Conservation (phyloP, 1,140 invertebrate species). For the Pomphorhynchus laevis region DNA sequence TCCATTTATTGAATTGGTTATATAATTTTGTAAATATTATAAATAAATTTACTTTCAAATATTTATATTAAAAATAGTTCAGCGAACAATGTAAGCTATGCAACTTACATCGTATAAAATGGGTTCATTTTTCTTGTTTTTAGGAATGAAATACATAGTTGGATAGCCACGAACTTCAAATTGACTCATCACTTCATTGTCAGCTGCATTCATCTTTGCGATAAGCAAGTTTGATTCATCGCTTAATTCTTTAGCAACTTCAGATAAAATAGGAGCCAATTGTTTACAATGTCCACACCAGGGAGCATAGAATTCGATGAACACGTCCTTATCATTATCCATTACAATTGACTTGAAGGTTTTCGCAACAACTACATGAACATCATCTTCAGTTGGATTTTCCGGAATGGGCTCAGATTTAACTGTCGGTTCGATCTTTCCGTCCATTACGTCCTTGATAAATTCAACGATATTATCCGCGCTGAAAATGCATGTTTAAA, state of each 20-base stretch:
- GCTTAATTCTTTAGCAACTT: slow-evolving; percentile 17
- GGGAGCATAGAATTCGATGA: slow-evolving; percentile 24
- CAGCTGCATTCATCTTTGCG: slow-evolving; percentile 24
- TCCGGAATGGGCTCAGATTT: slow-evolving; percentile 22
- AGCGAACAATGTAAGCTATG: too few species aligned
- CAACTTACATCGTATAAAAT: too few species aligned
- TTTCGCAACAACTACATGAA: background rate
- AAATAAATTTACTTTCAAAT: too few species aligned
- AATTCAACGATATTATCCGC: too few species aligned
- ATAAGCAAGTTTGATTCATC: slow-evolving; percentile 19
- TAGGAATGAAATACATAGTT: slow-evolving; percentile 23
- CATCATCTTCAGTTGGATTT: slow-evolving; percentile 19
- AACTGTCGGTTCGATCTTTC: slow-evolving; percentile 19
- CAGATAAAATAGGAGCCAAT: slow-evolving; percentile 19
- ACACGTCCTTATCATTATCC: slow-evolving; percentile 20
- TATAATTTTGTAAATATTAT: too few species aligned
- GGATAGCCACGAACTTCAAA: slow-evolving; percentile 24
- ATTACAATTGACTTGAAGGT: slow-evolving; percentile 20
- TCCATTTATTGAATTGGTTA: too few species aligned
- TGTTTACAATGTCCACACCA: slow-evolving; percentile 25
- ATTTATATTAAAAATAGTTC: too few species aligned
- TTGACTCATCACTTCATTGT: slow-evolving; percentile 21
- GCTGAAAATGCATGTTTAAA: too few species aligned
- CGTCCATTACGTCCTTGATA: too few species aligned
- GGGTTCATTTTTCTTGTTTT: slow-evolving; percentile 20